Conservation (phyloP, 2,797 vertebrate species). For the Myotis pilosus region DNA sequence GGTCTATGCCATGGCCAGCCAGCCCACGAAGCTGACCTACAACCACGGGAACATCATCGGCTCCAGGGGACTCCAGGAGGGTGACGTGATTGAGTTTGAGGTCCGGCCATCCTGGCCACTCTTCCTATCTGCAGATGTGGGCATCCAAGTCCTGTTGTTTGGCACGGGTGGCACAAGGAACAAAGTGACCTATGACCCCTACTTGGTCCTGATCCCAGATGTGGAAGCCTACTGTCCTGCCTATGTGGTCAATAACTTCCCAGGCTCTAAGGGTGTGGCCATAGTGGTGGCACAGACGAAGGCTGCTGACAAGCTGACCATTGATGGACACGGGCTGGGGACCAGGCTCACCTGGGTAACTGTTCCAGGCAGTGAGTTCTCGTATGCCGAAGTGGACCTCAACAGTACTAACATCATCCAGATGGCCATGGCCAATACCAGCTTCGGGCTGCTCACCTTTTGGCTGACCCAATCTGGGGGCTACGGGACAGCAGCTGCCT, state of each 20-base stretch:
- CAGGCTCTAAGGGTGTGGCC: conserved; percentile 77
- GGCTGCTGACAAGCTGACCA: conserved; percentile 45
- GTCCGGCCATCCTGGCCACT: conserved; percentile 62
- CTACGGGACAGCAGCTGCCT: conserved; percentile 81
- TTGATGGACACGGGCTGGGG: conserved; percentile 73
- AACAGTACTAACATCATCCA: conserved; percentile 22
- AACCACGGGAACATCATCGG: not conserved
- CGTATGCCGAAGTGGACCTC: conserved; percentile 81
- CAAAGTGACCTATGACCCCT: conserved; percentile 74
- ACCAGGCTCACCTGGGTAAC: conserved; percentile 72
- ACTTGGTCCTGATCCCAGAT: conserved; percentile 82
- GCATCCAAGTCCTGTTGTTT: conserved; percentile 85
- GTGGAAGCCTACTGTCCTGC: conserved; percentile 81
- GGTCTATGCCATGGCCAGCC: conserved; percentile 83
- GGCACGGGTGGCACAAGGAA: conserved; percentile 79
- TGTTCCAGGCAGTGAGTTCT: conserved; percentile 82
- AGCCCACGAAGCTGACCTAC: conserved; percentile 79
- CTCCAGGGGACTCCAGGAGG: conserved; percentile 65
- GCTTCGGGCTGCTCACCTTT: conserved; percentile 84
- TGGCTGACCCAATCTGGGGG: conserved; percentile 80
- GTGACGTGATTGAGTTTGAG: conserved; percentile 61
- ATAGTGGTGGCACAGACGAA: conserved; percentile 81
- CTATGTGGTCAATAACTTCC: conserved; percentile 79
- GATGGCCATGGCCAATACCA: conserved; percentile 69
- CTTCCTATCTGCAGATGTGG: conserved; percentile 80